Conservation (phyloP, 2,888 invertebrate species). For the Orthonychiurus folsomi region DNA sequence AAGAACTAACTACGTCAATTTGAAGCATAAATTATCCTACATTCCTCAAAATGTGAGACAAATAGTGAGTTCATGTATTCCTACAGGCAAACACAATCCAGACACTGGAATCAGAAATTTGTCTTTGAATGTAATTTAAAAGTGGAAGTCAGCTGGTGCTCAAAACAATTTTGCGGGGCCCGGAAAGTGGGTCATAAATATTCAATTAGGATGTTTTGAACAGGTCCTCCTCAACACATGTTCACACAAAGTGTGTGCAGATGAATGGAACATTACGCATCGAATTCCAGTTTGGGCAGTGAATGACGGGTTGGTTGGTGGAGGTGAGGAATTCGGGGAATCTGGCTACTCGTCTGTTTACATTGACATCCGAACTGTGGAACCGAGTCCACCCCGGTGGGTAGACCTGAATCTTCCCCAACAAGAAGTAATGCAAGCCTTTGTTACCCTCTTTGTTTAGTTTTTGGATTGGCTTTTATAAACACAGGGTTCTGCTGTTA, state of each 20-base stretch:
- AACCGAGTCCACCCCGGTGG: constrained; percentile 38
- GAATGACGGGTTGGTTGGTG: constrained; percentile 38
- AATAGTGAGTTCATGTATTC: too few relatives aligned
- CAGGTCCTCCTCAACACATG: constrained; percentile 40
- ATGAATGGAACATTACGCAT: constrained; percentile 41
- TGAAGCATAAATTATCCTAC: too few relatives aligned
- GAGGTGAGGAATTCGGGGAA: constrained; percentile 17
- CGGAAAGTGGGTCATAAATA: neutral
- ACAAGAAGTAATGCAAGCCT: constrained; percentile 29
- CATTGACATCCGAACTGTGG: constrained; percentile 35
- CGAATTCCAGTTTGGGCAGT: constrained; percentile 39
- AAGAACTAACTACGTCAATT: too few relatives aligned
- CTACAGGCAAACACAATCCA: too few relatives aligned
- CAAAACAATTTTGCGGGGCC: neutral
- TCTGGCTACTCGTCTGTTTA: constrained; percentile 21
- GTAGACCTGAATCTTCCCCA: constrained; percentile 32
- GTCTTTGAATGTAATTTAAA: neutral
- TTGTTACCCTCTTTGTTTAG: too few relatives aligned
- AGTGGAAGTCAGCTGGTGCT: too few relatives aligned
- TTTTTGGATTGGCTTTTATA: too few relatives aligned
- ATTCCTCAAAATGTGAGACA: too few relatives aligned
- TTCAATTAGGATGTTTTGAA: constrained; percentile 9
- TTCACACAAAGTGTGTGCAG: constrained; percentile 39
- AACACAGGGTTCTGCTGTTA: too few relatives aligned
- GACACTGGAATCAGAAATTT: neutral